These are phyloP conservation scores for Eublepharis macularius DNA, from an alignment of 2,113 vertebrate genomes.

Conservation along the genomic window DNA sequence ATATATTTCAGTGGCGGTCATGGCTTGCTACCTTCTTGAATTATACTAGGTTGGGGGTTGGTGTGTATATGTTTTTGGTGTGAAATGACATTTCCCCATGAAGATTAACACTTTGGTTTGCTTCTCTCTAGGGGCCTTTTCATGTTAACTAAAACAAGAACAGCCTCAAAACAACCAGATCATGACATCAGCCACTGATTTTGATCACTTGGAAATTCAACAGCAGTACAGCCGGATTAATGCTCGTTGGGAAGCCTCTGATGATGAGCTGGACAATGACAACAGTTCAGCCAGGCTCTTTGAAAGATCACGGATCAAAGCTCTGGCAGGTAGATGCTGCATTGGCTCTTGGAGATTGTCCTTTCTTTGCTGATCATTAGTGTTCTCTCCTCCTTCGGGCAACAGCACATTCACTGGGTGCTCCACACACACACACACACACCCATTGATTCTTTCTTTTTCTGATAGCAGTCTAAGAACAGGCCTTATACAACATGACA, in stretches of 20 bases:
- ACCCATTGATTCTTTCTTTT: accelerated
- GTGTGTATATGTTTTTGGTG: slow-evolving; percentile 33
- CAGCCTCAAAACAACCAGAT: slow-evolving; percentile 61
- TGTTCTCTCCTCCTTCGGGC: neutral
- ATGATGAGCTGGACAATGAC: slow-evolving; percentile 96
- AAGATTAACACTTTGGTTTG: slow-evolving; percentile 47
- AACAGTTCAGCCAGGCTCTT: slow-evolving; percentile 94
- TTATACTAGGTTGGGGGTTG: neutral
- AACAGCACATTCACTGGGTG: neutral
- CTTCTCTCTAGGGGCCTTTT: slow-evolving; percentile 60
- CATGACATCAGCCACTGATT: slow-evolving; percentile 94
- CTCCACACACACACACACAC: no score
- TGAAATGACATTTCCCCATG: neutral
- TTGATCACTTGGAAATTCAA: slow-evolving; percentile 92
- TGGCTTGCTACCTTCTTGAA: neutral
- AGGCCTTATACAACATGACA: neutral
- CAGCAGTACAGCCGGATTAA: slow-evolving; percentile 93
- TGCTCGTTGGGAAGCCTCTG: slow-evolving; percentile 86
- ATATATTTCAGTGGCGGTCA: neutral
- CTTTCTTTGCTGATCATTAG: neutral
- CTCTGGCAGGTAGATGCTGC: slow-evolving; percentile 87
- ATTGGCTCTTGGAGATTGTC: neutral
- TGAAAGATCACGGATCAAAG: slow-evolving; percentile 98
- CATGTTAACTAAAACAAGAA: slow-evolving; percentile 57
- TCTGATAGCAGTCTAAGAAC: neutral